Evolutionary conservation across 1,140 invertebrate species (phyloP), one percentile per base, ranked within the genome.

Genomic region (Pentalonia nigronervosa): DNA sequence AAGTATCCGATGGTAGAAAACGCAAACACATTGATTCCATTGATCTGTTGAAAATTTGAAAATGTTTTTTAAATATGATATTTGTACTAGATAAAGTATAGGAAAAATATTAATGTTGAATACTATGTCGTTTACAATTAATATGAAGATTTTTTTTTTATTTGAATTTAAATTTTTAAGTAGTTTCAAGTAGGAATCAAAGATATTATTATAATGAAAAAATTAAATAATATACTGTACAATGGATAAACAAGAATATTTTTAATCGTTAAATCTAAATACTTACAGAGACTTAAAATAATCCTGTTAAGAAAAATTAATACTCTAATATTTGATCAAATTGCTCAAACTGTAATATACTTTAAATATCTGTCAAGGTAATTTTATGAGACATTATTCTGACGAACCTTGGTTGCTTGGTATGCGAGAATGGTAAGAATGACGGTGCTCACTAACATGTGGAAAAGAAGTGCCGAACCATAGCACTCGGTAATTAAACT

Each of bases 381-480:
- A 56, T 89, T 60, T 36, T 60, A 60, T 45, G 23, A 41, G 11
- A 50, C 30, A 88, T n/a, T 14, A 88, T n/a, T 14, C 30, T 14
- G 92, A 94, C 93, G 95, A 96, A 97, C 97, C 96, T 98, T 98
- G 1, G 97, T 98, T 17, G 97, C 97, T 95, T 98, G 97, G 95
- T 98, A 98, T 60, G 97, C 97, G 47, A 98, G 95, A 47, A 98
- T 95, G 50, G 97, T 98, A 48, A 98, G 95, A 25, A 97, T 97
- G 88, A 98, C 97, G 25, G 97, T 98, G 4, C 97, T 97, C 20
- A 97, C 97, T 94, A 98, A 95, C 97, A 98, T 98, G 95, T 98
- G 97, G 48, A 98, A 96, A 83, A 98, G 95, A 20, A 98, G 95
- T 83, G 97, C 97, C 41, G 97, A 96, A 87, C 97, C 97, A 94